Evolutionary conservation across 2,888 invertebrate species (phyloP), one percentile per base, ranked within the genome.

Genomic region (Conomelus anceps): DNA sequence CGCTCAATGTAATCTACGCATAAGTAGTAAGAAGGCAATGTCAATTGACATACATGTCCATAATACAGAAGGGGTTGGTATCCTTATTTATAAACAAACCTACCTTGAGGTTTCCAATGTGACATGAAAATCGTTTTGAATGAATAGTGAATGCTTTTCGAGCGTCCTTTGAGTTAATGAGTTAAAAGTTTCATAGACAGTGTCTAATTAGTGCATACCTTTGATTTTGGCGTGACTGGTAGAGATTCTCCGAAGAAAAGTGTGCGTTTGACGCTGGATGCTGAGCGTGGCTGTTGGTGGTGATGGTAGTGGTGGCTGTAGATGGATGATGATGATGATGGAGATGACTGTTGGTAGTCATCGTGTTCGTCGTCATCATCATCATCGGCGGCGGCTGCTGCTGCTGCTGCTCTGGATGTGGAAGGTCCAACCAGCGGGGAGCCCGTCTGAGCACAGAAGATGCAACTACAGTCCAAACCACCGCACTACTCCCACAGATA

Each of bases 131-230:
- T n/a, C n/a, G n/a, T n/a, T n/a, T n/a, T n/a, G n/a, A n/a, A n/a
- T n/a, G n/a, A n/a, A n/a, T n/a, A n/a, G n/a, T n/a, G n/a, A n/a
- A n/a, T n/a, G n/a, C n/a, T n/a, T n/a, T n/a, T n/a, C n/a, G n/a
- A n/a, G n/a, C n/a, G n/a, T n/a, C n/a, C n/a, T n/a, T 88, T 84
- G 23, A 89, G 89, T 90, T 90, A 88, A 89, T 90, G n/a, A n/a
- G n/a, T n/a, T n/a, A n/a, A n/a, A n/a, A n/a, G n/a, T n/a, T n/a
- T n/a, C 89, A 90, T 87, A 26, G 88, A 88, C 29, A 85, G 26
- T 89, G 26, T 22, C 23, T 22, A 23, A 3, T 0, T 6, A 26
- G 26, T n/a, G n/a, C n/a, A 3, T 63, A 63, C 63, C 63, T 63
- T 63, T 20, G 63, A 13, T n/a, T 63, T 7, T 63, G 63, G 3